Conservation (phyloP, 2,797 vertebrate species). For the Glossophaga mutica region DNA sequence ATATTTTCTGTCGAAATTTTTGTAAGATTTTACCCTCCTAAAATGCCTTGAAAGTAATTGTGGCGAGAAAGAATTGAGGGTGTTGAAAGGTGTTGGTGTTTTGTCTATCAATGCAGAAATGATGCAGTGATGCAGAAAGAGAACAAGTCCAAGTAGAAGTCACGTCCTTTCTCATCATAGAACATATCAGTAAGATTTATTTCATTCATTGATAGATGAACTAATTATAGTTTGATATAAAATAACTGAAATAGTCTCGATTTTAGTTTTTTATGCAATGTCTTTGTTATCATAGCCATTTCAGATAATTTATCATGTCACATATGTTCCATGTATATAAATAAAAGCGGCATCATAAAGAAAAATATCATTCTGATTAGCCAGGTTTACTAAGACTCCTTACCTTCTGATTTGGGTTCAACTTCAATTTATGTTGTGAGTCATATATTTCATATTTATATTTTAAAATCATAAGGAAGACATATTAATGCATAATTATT, state of each 20-base stretch:
- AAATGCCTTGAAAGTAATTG: not conserved
- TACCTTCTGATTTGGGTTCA: not conserved
- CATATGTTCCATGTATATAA: not conserved
- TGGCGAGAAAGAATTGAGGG: not conserved
- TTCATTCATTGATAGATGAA: not conserved
- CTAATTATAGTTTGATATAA: not conserved
- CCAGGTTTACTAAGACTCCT: not conserved
- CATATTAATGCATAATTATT: not conserved
- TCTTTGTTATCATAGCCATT: not conserved
- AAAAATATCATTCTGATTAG: not conserved
- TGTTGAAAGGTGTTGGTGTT: not conserved
- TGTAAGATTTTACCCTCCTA: not conserved
- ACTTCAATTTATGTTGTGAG: not conserved
- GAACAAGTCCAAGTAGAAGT: not conserved
- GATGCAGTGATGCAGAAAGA: not conserved
- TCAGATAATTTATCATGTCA: not conserved
- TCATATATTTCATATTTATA: not conserved
- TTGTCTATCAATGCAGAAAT: not conserved
- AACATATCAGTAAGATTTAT: not conserved
- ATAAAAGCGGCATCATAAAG: not conserved
- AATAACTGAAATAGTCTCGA: not conserved
- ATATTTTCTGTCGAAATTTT: not conserved
- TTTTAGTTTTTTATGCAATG: not conserved
- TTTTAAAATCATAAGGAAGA: not conserved
- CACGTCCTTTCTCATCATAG: not conserved